Conservation (phyloP, 2,797 vertebrate species). For the Silurus lanzhouensis region DNA sequence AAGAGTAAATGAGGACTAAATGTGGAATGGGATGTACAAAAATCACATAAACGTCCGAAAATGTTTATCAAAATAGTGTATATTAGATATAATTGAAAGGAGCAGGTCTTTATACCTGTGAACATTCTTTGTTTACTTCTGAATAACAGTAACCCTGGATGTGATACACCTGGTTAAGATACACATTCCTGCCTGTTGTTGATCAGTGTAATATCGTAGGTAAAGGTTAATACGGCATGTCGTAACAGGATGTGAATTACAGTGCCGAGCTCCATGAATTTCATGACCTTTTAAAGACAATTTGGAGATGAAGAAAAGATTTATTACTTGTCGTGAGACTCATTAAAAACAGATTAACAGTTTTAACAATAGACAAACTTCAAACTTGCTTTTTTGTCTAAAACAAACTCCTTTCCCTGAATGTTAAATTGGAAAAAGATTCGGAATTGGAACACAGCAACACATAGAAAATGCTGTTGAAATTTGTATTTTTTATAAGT, state of each 20-base stretch:
- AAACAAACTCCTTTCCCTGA: not conserved
- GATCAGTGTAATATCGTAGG: not conserved
- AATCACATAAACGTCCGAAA: no score
- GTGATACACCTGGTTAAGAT: no score
- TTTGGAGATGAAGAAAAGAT: not conserved
- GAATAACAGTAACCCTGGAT: no score
- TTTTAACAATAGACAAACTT: not conserved
- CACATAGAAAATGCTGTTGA: not conserved
- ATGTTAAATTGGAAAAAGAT: not conserved
- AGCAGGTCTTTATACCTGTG: not conserved
- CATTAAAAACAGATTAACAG: conserved; percentile 7
- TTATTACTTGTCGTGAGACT: conserved; percentile 35
- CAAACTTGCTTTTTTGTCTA: not conserved
- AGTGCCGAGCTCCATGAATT: not conserved
- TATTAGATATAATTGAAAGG: not conserved
- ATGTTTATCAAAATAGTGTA: not conserved
- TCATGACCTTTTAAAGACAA: conserved; percentile 38
- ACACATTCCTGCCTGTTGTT: not conserved
- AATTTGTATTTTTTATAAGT: not conserved
- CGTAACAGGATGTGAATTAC: conserved; percentile 3
- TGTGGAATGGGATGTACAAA: no score
- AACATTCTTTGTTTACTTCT: no score
- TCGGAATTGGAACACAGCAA: not conserved
- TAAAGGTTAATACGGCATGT: not conserved
- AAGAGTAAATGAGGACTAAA: no score